A percentile compares a stretch with the other conserved stretches of the same genome.
These are phyloP conservation scores for Dicaeum eximium DNA, from an alignment of 2,113 vertebrate genomes.

Conservation along the genomic window DNA sequence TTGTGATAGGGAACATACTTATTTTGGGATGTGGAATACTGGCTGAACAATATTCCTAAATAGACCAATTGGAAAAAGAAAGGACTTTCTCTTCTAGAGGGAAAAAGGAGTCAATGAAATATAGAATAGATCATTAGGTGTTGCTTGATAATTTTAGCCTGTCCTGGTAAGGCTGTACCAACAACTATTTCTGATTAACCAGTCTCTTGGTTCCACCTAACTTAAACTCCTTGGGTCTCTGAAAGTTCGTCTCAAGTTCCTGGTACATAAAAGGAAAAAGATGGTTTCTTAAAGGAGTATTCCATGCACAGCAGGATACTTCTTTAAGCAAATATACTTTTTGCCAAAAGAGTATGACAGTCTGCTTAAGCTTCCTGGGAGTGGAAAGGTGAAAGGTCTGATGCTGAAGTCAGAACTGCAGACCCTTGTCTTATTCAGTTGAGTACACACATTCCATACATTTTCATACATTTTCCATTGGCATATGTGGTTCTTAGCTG, in stretches of 20 bases:
- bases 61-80: neutral
- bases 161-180: neutral
- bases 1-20: neutral
- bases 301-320: neutral
- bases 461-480: neutral
- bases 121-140: neutral
- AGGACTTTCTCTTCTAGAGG: neutral
- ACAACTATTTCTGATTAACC: neutral
- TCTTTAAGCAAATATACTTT: neutral
- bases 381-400: neutral
- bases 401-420: neutral
- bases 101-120: neutral
- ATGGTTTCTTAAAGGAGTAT: neutral
- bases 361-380: neutral
- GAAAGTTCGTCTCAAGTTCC: neutral
- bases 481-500: neutral
- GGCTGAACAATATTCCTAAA: neutral
- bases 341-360: neutral
- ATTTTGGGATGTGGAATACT: neutral
- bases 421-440: neutral
- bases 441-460: neutral
- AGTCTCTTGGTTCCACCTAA: neutral
- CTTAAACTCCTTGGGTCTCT: neutral
- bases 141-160: neutral
- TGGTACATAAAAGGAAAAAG: neutral